Base-by-base conservation (phyloP, 1,140 invertebrate genomes). In the Leptonema lineaticorne region DNA sequence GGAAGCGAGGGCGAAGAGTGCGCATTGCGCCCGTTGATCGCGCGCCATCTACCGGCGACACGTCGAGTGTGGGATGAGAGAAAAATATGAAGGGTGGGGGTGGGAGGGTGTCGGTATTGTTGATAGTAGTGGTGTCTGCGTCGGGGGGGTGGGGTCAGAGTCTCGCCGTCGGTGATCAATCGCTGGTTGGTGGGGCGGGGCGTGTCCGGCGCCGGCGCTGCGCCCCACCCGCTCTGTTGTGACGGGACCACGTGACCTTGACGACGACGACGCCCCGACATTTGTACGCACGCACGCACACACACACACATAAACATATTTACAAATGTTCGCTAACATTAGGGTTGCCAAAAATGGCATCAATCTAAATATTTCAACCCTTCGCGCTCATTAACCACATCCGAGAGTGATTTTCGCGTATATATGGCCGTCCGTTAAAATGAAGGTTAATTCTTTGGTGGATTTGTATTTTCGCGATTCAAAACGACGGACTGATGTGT, bases 191-290 rank as follows among this genome's bases (percentile, higher is more conserved):
- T 6, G n/a, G 24, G 28, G 22, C 11, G 24, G 59, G 59, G 37
- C 26, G 37, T 33, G 27, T 9, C 26, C 50, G 68, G 14, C 30
- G 53, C 26, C 48, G 48, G 18, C 48, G 48, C 48, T 20, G 48
- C 53, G 53, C 53, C 57, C 14, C 26, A 24, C 26, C 53, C 26
- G 29, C 53, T 22, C 20, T 53, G 50, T 53, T 53, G 50, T 53
- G 50, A 53, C 50, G 50, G 50, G 6, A 53, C 6, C 8, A 9
- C 1, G 20, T 11, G 50, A 53, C 50, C 50, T 53, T 53, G 22
- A 53, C 22, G 50, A 20, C 14, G 16, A n/a, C n/a, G 37, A 45
- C 37, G 37, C 37, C 11, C 14, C 30, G 30, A 45, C 11, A 45
- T 6, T 45, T 2, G 37, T 16, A 16, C 37, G 37, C 50, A 48